Percentiles rank a stretch among this genome's conserved stretches.
phyloP scores from a whole-genome alignment of 1,140 invertebrate species.

The Coelopa frigida region DNA sequence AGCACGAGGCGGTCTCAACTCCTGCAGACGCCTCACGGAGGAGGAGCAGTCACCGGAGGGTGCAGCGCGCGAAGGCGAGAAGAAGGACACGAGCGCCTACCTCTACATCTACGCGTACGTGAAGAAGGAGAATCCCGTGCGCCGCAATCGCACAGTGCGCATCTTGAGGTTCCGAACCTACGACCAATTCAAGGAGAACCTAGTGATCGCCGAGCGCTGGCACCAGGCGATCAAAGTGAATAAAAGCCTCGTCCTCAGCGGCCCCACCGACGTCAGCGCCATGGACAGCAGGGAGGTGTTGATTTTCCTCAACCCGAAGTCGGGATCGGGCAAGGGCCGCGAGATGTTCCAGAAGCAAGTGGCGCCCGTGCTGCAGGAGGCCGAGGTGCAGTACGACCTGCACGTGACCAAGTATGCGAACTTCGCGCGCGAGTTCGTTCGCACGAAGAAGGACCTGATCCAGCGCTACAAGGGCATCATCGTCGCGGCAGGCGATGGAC shows the following conservation, averaged over 20 bases:
- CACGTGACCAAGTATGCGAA: conserved; percentile 81
- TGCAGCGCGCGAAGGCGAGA: conserved; percentile 41
- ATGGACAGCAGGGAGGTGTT: conserved; percentile 49
- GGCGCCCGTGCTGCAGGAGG: conserved; percentile 75
- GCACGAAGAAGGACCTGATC: conserved; percentile 63
- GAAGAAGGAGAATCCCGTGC: conserved; percentile 58
- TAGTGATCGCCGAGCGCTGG: conserved; percentile 74
- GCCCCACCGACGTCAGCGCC: not conserved
- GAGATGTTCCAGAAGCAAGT: conserved; percentile 80
- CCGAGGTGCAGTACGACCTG: conserved; percentile 76
- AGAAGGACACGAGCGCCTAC: conserved; percentile 70
- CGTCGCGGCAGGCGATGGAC: conserved; percentile 88
- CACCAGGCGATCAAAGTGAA: conserved; percentile 46
- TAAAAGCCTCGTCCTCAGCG: conserved; percentile 15
- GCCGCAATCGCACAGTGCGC: conserved; percentile 67
- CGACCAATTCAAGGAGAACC: conserved; percentile 74
- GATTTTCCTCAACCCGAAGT: conserved; percentile 88
- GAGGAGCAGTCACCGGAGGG: conserved; percentile 53
- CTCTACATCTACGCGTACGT: conserved; percentile 81
- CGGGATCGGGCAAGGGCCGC: conserved; percentile 76
- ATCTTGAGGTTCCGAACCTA: conserved; percentile 71
- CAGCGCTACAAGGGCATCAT: conserved; percentile 66
- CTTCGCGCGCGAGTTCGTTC: conserved; percentile 77
- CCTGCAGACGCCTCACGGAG: conserved; percentile 51
- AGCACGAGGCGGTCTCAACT: conserved; percentile 48